Evolutionary conservation across 2,888 invertebrate species (phyloP).

Genomic region (Syrphus vitripennis): DNA sequence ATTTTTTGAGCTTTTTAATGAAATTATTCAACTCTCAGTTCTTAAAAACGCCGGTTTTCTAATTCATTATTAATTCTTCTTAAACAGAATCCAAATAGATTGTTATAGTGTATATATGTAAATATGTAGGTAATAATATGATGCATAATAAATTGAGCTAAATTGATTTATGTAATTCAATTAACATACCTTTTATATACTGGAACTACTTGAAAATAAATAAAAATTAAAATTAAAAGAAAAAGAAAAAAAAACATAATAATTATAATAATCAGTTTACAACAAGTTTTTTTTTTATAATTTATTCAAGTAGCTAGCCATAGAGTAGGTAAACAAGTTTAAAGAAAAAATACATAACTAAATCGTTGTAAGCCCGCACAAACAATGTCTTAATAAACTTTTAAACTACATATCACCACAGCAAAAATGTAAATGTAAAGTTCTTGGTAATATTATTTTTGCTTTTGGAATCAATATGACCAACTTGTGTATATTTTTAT

Average conservation of each 20-base stretch:
- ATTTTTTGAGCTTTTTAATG: too few species aligned
- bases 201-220: slow-evolving; percentile 1
- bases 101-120: neutral
- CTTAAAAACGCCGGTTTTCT: neutral
- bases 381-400: slow-evolving; percentile 11
- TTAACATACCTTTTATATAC: slow-evolving; percentile 8
- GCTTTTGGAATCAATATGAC: neutral
- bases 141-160: neutral
- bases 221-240: neutral
- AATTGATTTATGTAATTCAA: slow-evolving; percentile 34
- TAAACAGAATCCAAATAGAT: neutral
- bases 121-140: neutral
- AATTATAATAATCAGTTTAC: slow-evolving; percentile 17
- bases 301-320: slow-evolving; percentile 22
- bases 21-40: too few species aligned
- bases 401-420: neutral
- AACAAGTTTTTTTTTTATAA: slow-evolving; percentile 23
- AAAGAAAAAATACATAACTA: slow-evolving; percentile 11
- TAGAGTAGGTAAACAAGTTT: slow-evolving; percentile 5
- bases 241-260: neutral
- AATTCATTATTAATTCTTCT: neutral
- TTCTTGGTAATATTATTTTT: neutral
- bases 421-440: neutral
- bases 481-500: neutral
- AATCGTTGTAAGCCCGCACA: neutral